Evolutionary conservation across 2,888 invertebrate species (phyloP).

Genomic region (Apotomis turbidana): DNA sequence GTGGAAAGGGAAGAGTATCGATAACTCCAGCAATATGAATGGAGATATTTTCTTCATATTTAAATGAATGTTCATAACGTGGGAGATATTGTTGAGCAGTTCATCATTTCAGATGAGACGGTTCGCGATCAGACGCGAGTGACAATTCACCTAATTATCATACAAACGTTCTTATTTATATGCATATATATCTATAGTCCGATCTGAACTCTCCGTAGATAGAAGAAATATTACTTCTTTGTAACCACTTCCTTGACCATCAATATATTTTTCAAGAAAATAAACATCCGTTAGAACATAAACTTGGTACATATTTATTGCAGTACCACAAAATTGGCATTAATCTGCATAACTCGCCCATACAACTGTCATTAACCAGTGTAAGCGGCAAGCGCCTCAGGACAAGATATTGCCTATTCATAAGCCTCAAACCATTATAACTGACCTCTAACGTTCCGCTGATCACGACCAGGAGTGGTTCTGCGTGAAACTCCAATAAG

Average conservation of each 20-base stretch:
- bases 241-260: constrained; percentile 18
- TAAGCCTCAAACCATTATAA: constrained; percentile 47
- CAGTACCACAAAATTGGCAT: constrained; percentile 65
- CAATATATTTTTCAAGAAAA: constrained; percentile 34
- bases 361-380: constrained; percentile 71
- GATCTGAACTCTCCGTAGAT: neutral
- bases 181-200: neutral
- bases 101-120: too few relatives aligned
- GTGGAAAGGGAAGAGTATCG: too few relatives aligned
- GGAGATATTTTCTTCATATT: too few relatives aligned
- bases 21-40: too few relatives aligned
- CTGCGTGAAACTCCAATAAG: constrained; percentile 31
- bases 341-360: constrained; percentile 69
- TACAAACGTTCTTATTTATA: neutral
- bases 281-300: constrained; percentile 41
- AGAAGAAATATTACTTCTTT: constrained; percentile 13
- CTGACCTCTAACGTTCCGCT: constrained; percentile 20
- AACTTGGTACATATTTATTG: constrained; percentile 45
- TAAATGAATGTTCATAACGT: too few relatives aligned
- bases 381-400: constrained; percentile 67
- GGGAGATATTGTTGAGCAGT: too few relatives aligned
- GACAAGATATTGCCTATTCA: constrained; percentile 74
- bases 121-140: too few relatives aligned
- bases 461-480: neutral
- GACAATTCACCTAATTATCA: too few relatives aligned